phyloP scores from a whole-genome alignment of 37 sponge, comb jelly and placozoan genomes.

The Agelas oroides region DNA sequence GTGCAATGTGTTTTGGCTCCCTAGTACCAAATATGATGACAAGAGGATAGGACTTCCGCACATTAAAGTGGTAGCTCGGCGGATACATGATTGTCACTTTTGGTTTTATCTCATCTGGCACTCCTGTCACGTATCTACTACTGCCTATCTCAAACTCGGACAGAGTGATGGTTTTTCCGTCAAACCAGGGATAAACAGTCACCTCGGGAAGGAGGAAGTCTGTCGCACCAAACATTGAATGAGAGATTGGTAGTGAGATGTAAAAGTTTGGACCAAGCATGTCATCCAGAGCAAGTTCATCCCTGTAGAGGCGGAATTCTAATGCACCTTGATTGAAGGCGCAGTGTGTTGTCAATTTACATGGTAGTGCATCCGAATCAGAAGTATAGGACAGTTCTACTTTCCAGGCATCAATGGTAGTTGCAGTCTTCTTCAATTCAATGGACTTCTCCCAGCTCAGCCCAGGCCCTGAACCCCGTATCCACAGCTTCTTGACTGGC shows the following conservation, averaged over 20 bases:
- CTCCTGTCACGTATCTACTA: not conserved
- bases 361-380: conserved; percentile 47
- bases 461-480: conserved; percentile 76
- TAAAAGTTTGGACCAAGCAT: conserved; percentile 80
- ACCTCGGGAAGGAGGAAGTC: conserved; percentile 35
- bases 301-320: conserved; percentile 72
- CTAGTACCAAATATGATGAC: conserved; percentile 33
- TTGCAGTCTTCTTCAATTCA: conserved; percentile 47
- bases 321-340: conserved; percentile 50
- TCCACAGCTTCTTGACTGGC: conserved; percentile 41
- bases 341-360: conserved; percentile 48
- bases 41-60: conserved; percentile 58
- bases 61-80: conserved; percentile 69
- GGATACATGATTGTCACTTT: conserved; percentile 46
- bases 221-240: conserved; percentile 41
- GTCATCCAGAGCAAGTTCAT: conserved; percentile 35
- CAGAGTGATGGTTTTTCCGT: conserved; percentile 9
- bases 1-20: not conserved
- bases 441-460: conserved; percentile 62
- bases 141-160: not conserved
- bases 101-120: not conserved
- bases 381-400: conserved; percentile 36
- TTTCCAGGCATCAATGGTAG: conserved; percentile 42
- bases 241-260: conserved; percentile 46
- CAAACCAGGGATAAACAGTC: conserved; percentile 73